These are phyloP conservation scores for Dicaeum eximium DNA, from an alignment of 2,113 vertebrate genomes.

Conservation along the genomic window DNA sequence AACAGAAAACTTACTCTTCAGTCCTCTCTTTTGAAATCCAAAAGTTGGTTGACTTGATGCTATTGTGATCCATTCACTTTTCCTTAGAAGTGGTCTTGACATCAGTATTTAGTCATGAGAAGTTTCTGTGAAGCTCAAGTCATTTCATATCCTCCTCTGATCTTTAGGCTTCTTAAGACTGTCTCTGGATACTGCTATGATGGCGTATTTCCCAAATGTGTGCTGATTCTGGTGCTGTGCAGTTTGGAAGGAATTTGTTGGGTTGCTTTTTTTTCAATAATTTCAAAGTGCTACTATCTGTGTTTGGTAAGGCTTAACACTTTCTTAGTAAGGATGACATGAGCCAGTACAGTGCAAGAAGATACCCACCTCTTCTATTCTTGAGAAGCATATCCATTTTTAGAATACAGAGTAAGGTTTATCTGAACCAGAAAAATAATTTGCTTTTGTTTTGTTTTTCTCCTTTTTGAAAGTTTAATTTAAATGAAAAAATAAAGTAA, in stretches of 20 bases:
- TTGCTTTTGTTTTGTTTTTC: neutral
- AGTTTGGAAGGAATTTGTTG: neutral
- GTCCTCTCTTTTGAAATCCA: neutral
- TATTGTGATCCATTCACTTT: neutral
- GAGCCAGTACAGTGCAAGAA: neutral
- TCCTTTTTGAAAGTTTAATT: neutral
- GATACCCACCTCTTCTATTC: neutral
- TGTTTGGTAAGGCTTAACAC: neutral
- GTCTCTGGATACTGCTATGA: neutral
- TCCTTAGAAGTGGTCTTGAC: neutral
- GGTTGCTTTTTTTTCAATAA: accelerated
- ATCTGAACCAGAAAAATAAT: neutral
- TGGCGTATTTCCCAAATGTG: neutral
- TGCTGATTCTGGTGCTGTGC: neutral
- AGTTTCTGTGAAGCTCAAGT: neutral
- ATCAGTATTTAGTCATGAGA: neutral
- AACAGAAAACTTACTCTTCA: neutral
- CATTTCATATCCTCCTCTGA: neutral
- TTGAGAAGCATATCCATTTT: neutral
- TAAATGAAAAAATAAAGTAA: neutral
- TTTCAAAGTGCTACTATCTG: neutral
- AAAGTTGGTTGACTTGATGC: neutral
- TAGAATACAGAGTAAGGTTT: neutral
- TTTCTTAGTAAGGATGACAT: neutral
- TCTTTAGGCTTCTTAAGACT: neutral